These are phyloP conservation scores for Papilio xuthus DNA, from an alignment of 1,140 invertebrate genomes.

Conservation along the genomic window DNA sequence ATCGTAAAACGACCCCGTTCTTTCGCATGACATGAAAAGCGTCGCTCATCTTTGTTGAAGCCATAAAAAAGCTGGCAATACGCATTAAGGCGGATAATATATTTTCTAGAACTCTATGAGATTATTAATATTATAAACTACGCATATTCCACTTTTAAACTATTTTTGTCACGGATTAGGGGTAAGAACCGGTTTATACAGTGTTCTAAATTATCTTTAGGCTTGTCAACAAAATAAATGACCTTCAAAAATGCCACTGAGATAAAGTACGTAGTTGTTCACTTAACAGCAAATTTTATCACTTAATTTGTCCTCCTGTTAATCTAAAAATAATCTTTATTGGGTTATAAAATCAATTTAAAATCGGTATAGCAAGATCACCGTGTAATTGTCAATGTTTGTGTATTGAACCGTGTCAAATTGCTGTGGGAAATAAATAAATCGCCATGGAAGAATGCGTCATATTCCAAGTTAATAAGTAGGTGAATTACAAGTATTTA, in stretches of 20 bases:
- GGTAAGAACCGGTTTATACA: too few species aligned
- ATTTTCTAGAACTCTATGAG: constrained; percentile 24
- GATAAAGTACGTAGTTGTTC: too few species aligned
- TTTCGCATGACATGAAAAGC: constrained; percentile 11
- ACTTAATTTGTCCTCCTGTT: neutral
- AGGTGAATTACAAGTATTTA: too few species aligned
- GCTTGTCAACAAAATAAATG: too few species aligned
- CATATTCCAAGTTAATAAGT: too few species aligned
- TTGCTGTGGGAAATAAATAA: neutral
- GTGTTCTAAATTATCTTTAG: too few species aligned
- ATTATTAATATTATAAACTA: constrained; percentile 13
- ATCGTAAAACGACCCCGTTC: constrained; percentile 15
- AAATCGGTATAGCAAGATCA: neutral
- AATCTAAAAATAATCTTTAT: neutral
- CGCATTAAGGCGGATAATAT: constrained; percentile 15
- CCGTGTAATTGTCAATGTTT: neutral
- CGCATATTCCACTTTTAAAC: neutral
- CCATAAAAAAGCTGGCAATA: constrained; percentile 17
- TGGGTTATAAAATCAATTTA: neutral
- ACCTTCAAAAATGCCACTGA: too few species aligned
- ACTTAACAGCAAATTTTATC: neutral
- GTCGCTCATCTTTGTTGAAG: constrained; percentile 25
- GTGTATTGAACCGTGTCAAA: neutral
- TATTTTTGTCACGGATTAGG: neutral
- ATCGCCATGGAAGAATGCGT: neutral